Evolutionary conservation across 2,113 vertebrate species (phyloP), one percentile per base, ranked within the genome.

Genomic region (Serinus canaria): DNA sequence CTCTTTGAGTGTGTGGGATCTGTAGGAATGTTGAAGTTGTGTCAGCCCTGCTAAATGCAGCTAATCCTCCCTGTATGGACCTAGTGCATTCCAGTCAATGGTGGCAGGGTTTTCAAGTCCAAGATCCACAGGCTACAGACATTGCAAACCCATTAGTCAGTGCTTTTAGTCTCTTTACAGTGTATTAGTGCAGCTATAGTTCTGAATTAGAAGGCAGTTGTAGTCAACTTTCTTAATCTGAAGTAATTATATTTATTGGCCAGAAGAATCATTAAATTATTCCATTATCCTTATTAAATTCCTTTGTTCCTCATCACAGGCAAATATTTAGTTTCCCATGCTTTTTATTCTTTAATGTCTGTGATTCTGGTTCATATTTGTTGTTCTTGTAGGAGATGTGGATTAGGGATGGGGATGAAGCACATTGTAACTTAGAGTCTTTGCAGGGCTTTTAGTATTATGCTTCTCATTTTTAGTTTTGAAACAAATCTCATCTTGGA

Each of bases 81-180:
- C 82, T 27, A 22, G 52, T 41, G 56, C 63, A 33, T 95, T 84
- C 85, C 64, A 53, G 0, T 70, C 72, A 75, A 0, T 22, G 63
- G 79, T 94, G 82, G 87, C 75, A 90, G 60, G 53, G 60, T 46
- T 94, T 55, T 60, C 28, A 83, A 77, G 72, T 93, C 79, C 83
- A 78, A 83, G 66, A 91, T 86, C 47, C 76, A 44, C 79, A 1
- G 67, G 52, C 58, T 89, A 4, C 52, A 83, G 80, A 59, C 85
- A 67, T 59, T 88, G 82, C 78, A 85, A 92, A 80, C 25, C 41
- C 52, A 33, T 81, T 75, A 86, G 13, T 92, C 78, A 86, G 47
- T 89, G 64, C 56, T 87, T 81, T 90, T 46, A 68, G 69, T 27
- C 60, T 60, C 84, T 64, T 46, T 33, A 9, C 80, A 90, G 55